phyloP scores from a whole-genome alignment of 2,888 invertebrate species.

The Caenorhabditis sp. region DNA sequence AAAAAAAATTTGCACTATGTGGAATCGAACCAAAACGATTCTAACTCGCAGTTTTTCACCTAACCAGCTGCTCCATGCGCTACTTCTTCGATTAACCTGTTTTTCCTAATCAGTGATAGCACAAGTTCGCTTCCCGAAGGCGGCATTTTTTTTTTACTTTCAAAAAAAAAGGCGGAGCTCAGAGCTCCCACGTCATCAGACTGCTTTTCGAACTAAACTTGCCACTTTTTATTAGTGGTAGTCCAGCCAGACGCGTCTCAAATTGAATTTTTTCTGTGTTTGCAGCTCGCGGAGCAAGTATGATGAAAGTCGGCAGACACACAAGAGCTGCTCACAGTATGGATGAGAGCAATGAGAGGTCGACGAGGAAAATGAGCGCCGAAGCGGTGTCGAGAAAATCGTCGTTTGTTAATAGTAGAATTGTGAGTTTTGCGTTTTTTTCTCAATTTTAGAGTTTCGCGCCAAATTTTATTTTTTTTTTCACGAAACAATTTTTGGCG shows the following conservation, averaged over 20 bases:
- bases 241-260: not conserved
- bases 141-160: too few relatives aligned
- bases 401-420: conserved; percentile 55
- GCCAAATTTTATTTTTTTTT: too few relatives aligned
- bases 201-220: not conserved
- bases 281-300: conserved; percentile 39
- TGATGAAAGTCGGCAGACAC: conserved; percentile 52
- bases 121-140: too few relatives aligned
- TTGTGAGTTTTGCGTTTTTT: conserved; percentile 41
- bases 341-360: conserved; percentile 49
- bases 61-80: too few relatives aligned
- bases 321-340: conserved; percentile 55
- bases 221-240: not conserved
- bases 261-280: not conserved
- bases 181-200: not conserved
- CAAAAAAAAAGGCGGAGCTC: too few relatives aligned
- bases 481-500: too few relatives aligned
- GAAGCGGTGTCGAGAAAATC: conserved; percentile 57
- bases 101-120: too few relatives aligned
- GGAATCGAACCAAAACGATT: too few relatives aligned
- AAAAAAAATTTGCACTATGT: too few relatives aligned
- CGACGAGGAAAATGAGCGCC: conserved; percentile 54
- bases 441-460: too few relatives aligned
- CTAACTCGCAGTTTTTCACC: too few relatives aligned
- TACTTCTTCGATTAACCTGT: too few relatives aligned